Evolutionary conservation across 2,797 vertebrate species (phyloP), one percentile per base, ranked within the genome.

Genomic region (Rhinogobio ventralis): DNA sequence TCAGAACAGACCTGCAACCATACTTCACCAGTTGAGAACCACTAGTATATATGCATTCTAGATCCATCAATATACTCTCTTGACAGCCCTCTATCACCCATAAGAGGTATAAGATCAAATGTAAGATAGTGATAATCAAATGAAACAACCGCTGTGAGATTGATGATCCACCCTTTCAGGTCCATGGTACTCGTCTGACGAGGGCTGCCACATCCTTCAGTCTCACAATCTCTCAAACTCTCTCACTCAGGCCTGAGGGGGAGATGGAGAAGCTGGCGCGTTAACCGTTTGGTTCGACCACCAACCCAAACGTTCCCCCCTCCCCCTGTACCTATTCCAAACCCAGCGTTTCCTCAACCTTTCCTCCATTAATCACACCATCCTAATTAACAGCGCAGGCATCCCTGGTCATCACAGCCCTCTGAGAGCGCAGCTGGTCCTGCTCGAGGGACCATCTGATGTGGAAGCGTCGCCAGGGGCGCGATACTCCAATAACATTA

Each of bases 341-440:
- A 92, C 90, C 88, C 90, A 87, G 89, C 83, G 82, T 89, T 90
- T 87, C 89, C 86, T 87, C 91, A 90, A 88, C 85, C 90, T 84
- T 91, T 89, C 89, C 93, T 91, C 96, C 97, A 99, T 99, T 98
- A 99, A 99, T 99, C 98, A 99, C 93, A 85, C 92, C 94, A 94
- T 96, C 95, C 97, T 99, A 99, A 99, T 99, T 99, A 99, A 99
- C 97, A 97, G 97, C 95, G 96, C 96, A 94, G 96, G 91, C 89
- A 91, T 94, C 94, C 93, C 92, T 89, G 90, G 90, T 92, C 92
- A 92, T 93, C 91, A 90, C 91, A 89, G 86, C 90, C 91, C 92
- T 94, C 91, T 89, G 90, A 91, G 93, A 92, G 90, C 95, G 95
- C 97, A 96, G 94, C 96, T 96, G 96, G 95, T 95, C 96, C 95